phyloP scores from a whole-genome alignment of 2,888 invertebrate species.

The Dioctria linearis region DNA sequence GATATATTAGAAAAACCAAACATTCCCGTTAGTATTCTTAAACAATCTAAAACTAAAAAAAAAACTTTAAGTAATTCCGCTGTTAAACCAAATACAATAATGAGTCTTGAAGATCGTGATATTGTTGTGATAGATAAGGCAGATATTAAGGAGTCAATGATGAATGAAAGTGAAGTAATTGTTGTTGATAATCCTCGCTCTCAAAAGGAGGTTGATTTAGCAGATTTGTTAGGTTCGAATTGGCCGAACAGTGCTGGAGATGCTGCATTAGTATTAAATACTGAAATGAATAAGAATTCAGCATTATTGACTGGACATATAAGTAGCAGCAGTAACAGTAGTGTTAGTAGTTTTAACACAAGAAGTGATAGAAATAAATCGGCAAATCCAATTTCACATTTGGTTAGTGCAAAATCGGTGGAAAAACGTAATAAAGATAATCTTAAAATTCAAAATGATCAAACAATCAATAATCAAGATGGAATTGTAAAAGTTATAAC shows the following conservation, averaged over 20 bases:
- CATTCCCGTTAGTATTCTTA: constrained; percentile 62
- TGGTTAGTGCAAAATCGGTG: constrained; percentile 65
- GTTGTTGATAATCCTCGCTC: constrained; percentile 65
- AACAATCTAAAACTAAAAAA: constrained; percentile 58
- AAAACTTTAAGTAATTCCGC: constrained; percentile 37
- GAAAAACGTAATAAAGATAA: constrained; percentile 58
- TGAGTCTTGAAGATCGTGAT: constrained; percentile 65
- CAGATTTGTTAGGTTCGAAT: constrained; percentile 66
- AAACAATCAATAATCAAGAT: not conserved
- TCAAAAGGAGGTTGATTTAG: constrained; percentile 66
- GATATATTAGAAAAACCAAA: constrained; percentile 56
- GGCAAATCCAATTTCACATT: constrained; percentile 75
- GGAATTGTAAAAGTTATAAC: not conserved
- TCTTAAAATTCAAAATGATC: constrained; percentile 36
- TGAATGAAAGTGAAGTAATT: constrained; percentile 65
- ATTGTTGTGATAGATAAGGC: constrained; percentile 66
- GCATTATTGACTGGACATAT: constrained; percentile 51
- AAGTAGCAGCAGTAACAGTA: constrained; percentile 61
- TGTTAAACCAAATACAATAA: constrained; percentile 62
- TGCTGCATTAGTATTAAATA: constrained; percentile 66
- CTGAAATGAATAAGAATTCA: constrained; percentile 56
- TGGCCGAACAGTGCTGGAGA: constrained; percentile 69
- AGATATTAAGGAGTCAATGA: constrained; percentile 66
- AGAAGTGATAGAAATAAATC: constrained; percentile 74
- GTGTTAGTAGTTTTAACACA: constrained; percentile 60